phyloP scores from a whole-genome alignment of 30 jellyfish, hydroid and myxozoan genomes.

The Rhopilema esculentum region DNA sequence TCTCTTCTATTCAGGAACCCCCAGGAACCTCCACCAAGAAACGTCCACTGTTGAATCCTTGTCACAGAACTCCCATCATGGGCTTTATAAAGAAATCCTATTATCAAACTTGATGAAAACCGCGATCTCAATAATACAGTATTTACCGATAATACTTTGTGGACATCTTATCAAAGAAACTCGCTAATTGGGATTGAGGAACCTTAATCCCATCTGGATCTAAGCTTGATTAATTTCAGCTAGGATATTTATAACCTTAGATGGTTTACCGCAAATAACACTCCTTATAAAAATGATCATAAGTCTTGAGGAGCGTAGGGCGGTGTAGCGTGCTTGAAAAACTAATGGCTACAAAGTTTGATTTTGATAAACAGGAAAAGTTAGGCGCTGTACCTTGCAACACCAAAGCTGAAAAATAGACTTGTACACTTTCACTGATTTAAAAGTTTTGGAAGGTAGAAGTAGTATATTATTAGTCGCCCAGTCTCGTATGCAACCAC shows the following conservation, averaged over 20 bases:
- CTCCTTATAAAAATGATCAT: background rate
- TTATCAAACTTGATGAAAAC: too few species aligned
- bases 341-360: too few species aligned
- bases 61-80: background rate
- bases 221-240: too few species aligned
- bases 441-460: too few species aligned
- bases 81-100: background rate
- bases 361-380: too few species aligned
- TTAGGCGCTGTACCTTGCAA: too few species aligned
- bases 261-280: background rate
- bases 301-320: background rate
- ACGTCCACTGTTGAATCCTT: background rate
- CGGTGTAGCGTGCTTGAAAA: too few species aligned
- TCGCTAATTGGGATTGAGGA: background rate
- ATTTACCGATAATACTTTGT: background rate
- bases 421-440: too few species aligned
- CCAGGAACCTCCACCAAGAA: background rate
- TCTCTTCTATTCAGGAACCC: too few species aligned
- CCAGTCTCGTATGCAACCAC: too few species aligned
- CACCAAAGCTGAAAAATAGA: too few species aligned
- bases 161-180: background rate
- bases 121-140: background rate
- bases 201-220: background rate
- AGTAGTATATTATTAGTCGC: too few species aligned
- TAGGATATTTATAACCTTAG: background rate